Evolutionary conservation across 2,888 invertebrate genomes (phyloP).

Genomic region (Chrysolina haemoptera): DNA sequence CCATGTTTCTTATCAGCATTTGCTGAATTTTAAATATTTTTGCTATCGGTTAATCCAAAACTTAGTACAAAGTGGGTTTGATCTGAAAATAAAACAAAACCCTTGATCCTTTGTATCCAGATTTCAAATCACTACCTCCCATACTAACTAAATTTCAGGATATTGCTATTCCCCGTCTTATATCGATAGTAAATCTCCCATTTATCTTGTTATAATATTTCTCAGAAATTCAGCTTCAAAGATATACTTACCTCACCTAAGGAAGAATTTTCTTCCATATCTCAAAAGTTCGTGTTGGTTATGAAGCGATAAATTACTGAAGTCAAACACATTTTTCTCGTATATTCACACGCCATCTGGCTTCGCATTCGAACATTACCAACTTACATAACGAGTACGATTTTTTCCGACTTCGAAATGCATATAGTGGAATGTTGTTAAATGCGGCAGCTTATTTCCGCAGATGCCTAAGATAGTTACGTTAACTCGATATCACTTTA

Average conservation of each 20-base stretch:
- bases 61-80: no score
- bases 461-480: conserved; percentile 35
- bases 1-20: no score
- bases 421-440: conserved; percentile 32
- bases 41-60: no score
- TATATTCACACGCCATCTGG: conserved; percentile 28
- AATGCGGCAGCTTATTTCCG: conserved; percentile 33
- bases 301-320: conserved; percentile 18
- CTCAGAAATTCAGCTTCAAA: no score
- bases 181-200: no score
- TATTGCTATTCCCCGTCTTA: no score
- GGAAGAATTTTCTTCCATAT: conserved; percentile 2
- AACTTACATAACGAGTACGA: conserved; percentile 23
- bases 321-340: neutral
- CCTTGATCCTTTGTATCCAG: no score
- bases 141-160: no score
- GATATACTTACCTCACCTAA: neutral
- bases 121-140: no score
- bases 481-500: conserved; percentile 34
- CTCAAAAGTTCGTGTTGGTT: conserved; percentile 13
- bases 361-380: conserved; percentile 15
- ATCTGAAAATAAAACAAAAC: no score
- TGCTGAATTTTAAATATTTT: no score
- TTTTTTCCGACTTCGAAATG: conserved; percentile 21
- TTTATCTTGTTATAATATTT: no score